Conservation (phyloP, 2,888 invertebrate species). For the Tenthredo scrophulariae region DNA sequence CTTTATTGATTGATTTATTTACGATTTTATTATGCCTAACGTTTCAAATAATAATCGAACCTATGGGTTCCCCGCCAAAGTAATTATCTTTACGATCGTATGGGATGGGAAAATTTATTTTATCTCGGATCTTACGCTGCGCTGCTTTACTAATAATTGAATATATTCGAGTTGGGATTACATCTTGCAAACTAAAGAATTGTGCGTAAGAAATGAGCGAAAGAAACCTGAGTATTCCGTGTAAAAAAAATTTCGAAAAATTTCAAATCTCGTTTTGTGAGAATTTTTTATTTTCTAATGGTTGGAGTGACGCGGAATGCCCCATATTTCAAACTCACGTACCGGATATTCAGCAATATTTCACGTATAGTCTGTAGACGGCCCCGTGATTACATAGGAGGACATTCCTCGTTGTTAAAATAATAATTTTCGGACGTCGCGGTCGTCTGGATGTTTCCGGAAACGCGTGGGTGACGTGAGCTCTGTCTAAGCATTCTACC, state of each 20-base stretch:
- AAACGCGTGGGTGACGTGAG: neutral
- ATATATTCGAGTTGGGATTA: neutral
- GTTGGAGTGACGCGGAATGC: no score
- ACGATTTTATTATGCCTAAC: neutral
- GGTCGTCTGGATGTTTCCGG: conserved; percentile 13
- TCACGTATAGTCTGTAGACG: neutral
- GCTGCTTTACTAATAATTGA: neutral
- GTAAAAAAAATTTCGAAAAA: no score
- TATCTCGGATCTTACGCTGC: neutral
- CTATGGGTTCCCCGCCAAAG: neutral
- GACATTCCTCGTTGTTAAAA: conserved; percentile 10
- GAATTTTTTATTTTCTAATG: no score
- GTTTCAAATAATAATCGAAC: conserved; percentile 21
- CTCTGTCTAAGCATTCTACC: neutral
- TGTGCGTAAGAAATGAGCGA: neutral
- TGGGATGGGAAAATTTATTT: neutral
- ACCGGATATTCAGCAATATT: neutral
- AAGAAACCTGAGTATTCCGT: no score
- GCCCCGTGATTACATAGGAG: neutral
- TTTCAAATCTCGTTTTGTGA: no score
- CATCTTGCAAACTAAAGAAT: neutral
- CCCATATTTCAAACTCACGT: neutral
- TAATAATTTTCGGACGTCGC: conserved; percentile 17
- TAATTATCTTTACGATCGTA: conserved; percentile 3
- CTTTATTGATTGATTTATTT: conserved; percentile 24